Base-by-base conservation (phyloP, 2,888 invertebrate species). In the Scaptomyza flava region DNA sequence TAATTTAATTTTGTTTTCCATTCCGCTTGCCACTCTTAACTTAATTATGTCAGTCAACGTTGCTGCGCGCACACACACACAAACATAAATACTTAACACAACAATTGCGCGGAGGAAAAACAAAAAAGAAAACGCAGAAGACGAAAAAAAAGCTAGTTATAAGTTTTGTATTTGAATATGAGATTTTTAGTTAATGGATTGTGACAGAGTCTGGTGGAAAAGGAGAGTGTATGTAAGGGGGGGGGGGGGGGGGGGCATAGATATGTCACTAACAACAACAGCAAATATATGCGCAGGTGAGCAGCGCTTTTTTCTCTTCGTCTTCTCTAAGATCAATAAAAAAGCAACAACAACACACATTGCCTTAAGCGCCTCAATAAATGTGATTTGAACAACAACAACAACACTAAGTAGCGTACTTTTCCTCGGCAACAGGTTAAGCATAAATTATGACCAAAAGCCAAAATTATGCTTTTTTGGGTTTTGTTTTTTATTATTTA, bases 371-470 rank as follows among this genome's bases (percentile, higher is more conserved):
- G 36, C 60, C 62, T n/a, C 52, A 31, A 53, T 31, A 52, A 52
- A 52, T 52, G 41, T 53, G 52, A 53, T 53, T 53, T 11, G 12
- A 52, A n/a, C 36, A 51, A 14, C 52, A 52, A 41, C 48, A 20
- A 17, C 59, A 62, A 53, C 53, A 58, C 6, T 3, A 5, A 71
- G 27, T 66, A 57, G 31, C 11, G 9, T 17, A 17, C 41, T 41
- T 41, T 51, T 56, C 27, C 43, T 17, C 61, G 48, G 63, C 81
- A 84, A 87, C 87, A 82, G 82, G 88, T 79, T 75, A 60, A 66
- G 82, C 83, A 87, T 82, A 82, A 82, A 87, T 87, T 81, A 87
- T 82, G 78, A 68, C 67, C 65, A 63, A 63, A 76, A 54, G 34
- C 20, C 36, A 51, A 51, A 41, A 31, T 11, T 30, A 36, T 46